Conservation (phyloP, 2,113 vertebrate species). For the Chroicocephalus ridibundus region DNA sequence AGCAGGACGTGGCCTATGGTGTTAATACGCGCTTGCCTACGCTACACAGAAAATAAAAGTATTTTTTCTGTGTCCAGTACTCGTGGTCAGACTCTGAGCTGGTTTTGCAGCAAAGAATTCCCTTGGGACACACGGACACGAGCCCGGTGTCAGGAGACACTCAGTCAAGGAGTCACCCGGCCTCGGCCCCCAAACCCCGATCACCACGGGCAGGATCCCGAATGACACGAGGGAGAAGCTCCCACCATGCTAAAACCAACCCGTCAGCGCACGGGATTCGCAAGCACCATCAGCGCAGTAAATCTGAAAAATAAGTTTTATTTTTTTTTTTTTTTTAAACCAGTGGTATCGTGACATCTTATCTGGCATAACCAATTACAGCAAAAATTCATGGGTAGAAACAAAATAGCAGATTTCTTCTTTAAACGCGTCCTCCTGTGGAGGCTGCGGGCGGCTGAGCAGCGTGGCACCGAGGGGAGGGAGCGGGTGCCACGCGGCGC, state of each 20-base stretch:
- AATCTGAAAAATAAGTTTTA: constrained; percentile 83
- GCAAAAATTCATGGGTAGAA: constrained; percentile 69
- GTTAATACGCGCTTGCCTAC: neutral
- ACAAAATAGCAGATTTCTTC: constrained; percentile 52
- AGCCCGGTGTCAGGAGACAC: neutral
- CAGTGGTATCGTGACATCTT: constrained; percentile 77
- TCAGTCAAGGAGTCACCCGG: rapidly evolving
- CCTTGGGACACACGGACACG: rapidly evolving
- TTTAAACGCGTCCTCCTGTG: neutral
- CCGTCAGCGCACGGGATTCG: neutral
- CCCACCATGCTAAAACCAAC: neutral
- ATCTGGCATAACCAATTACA: constrained; percentile 72
- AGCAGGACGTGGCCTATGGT: neutral
- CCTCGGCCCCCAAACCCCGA: neutral
- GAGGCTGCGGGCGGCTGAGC: constrained; percentile 9
- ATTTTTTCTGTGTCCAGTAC: neutral
- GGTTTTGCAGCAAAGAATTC: neutral
- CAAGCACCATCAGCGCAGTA: constrained; percentile 42
- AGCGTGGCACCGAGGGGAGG: neutral
- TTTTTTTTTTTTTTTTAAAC: constrained; percentile 57
- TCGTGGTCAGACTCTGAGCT: neutral
- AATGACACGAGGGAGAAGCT: too few species aligned
- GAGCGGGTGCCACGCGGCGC: constrained; percentile 5
- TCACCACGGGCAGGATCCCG: neutral
- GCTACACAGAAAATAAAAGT: neutral